A percentile compares a stretch with the other conserved stretches of the same genome.
These are phyloP conservation scores for Drosophila cognata DNA, from an alignment of 2,888 invertebrate genomes.

Conservation along the genomic window DNA sequence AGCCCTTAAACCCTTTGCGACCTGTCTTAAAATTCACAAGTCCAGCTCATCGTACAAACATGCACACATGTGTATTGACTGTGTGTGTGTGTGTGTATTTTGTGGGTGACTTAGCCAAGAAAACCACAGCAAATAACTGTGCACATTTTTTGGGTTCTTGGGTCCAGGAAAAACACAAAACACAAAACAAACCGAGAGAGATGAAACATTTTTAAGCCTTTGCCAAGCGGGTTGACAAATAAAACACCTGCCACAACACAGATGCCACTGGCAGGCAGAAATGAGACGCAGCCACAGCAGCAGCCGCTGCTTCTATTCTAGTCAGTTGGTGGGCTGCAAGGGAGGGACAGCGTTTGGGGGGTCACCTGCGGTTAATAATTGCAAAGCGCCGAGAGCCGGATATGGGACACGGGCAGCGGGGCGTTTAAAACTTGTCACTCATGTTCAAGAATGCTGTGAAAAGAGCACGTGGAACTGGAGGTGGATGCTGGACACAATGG, in stretches of 20 bases:
- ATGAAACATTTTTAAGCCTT: slow-evolving; percentile 62
- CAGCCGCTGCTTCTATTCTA: slow-evolving; percentile 25
- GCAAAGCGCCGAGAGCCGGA: slow-evolving; percentile 50
- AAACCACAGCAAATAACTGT: slow-evolving; percentile 58
- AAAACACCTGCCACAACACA: slow-evolving; percentile 63
- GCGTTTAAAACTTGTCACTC: slow-evolving; percentile 70
- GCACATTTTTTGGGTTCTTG: slow-evolving; percentile 32
- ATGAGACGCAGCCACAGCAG: slow-evolving; percentile 33
- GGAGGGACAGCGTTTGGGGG: not conserved
- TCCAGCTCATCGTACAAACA: not conserved
- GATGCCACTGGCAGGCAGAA: slow-evolving; percentile 37
- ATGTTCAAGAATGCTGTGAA: slow-evolving; percentile 43
- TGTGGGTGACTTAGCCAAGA: slow-evolving; percentile 47
- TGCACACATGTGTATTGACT: not conserved
- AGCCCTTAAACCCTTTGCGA: slow-evolving; percentile 42
- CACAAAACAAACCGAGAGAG: slow-evolving; percentile 40
- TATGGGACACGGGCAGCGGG: slow-evolving; percentile 26
- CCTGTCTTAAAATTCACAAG: slow-evolving; percentile 45
- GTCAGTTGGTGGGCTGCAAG: not conserved
- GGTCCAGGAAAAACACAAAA: slow-evolving; percentile 32
- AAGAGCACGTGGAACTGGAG: not conserved
- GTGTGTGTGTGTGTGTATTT: slow-evolving; percentile 15
- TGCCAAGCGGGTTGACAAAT: slow-evolving; percentile 53
- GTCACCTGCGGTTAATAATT: slow-evolving; percentile 75
- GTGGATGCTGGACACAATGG: slow-evolving; percentile 39